phyloP scores from a whole-genome alignment of 2,888 invertebrate species.

The Lacanobia oleracea region DNA sequence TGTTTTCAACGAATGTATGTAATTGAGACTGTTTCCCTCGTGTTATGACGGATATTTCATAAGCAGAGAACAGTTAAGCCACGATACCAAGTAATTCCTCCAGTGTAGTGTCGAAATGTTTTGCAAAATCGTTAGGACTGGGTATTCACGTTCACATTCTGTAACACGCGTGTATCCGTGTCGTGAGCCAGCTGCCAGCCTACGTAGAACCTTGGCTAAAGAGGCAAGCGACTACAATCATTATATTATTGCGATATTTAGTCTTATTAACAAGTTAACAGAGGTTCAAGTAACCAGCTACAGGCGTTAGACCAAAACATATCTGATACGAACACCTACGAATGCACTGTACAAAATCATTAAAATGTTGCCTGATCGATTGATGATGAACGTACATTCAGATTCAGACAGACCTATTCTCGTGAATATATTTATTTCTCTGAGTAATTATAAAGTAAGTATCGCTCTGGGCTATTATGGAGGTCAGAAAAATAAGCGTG shows the following conservation, averaged over 20 bases:
- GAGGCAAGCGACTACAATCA: constrained; percentile 28
- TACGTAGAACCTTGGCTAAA: constrained; percentile 55
- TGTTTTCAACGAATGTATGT: background rate
- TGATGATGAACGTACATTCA: background rate
- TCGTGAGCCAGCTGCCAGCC: constrained; percentile 47
- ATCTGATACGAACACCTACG: background rate
- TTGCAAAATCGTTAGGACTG: constrained; percentile 60
- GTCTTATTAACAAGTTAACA: constrained; percentile 28
- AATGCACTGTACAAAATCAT: no score
- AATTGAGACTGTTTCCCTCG: background rate
- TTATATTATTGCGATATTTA: constrained; percentile 32
- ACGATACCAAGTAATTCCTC: constrained; percentile 45
- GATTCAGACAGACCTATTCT: background rate
- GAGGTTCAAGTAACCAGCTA: background rate
- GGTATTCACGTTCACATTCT: constrained; percentile 64
- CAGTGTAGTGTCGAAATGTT: constrained; percentile 56
- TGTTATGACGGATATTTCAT: constrained; percentile 32
- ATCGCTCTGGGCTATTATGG: constrained; percentile 3
- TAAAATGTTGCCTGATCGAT: background rate
- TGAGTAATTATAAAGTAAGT: constrained; percentile 24
- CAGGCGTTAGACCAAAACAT: background rate
- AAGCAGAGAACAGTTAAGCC: constrained; percentile 25
- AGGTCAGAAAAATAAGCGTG: constrained; percentile 41
- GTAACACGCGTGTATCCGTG: constrained; percentile 53
- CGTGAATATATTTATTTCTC: background rate